Evolutionary conservation across 2,888 invertebrate species (phyloP).

Genomic region (Dasysyrphus tricinctus): DNA sequence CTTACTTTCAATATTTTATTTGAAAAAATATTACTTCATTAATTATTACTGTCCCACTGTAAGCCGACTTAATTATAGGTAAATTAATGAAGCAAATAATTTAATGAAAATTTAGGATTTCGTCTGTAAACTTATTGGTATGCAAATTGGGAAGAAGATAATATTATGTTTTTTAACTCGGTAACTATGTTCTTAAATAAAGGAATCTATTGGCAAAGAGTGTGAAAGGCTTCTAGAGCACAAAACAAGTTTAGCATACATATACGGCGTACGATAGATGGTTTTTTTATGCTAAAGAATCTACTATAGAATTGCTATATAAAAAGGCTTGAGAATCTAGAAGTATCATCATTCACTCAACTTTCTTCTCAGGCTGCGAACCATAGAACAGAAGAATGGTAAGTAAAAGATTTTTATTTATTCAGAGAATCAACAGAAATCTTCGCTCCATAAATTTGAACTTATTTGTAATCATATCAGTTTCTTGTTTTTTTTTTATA

Average conservation of each 20-base stretch:
- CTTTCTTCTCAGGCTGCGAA: constrained; percentile 56
- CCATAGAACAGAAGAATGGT: constrained; percentile 61
- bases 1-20: neutral
- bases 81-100: constrained; percentile 18
- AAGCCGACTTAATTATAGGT: neutral
- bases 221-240: constrained; percentile 49
- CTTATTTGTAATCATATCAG: neutral
- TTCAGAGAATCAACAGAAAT: neutral
- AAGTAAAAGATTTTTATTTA: constrained; percentile 31
- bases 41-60: neutral
- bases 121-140: constrained; percentile 9
- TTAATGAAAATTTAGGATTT: constrained; percentile 12
- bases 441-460: neutral
- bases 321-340: constrained; percentile 59
- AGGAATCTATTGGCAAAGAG: constrained; percentile 35
- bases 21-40: neutral
- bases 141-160: constrained; percentile 62
- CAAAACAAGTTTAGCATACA: constrained; percentile 22
- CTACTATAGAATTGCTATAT: constrained; percentile 32
- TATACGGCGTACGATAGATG: neutral
- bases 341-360: constrained; percentile 63
- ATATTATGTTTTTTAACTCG: constrained; percentile 10
- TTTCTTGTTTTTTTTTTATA: constrained; percentile 70
- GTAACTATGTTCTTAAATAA: constrained; percentile 24
- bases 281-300: constrained; percentile 23